Conservation (phyloP, 2,113 vertebrate genomes). For the Malurus elegans region DNA sequence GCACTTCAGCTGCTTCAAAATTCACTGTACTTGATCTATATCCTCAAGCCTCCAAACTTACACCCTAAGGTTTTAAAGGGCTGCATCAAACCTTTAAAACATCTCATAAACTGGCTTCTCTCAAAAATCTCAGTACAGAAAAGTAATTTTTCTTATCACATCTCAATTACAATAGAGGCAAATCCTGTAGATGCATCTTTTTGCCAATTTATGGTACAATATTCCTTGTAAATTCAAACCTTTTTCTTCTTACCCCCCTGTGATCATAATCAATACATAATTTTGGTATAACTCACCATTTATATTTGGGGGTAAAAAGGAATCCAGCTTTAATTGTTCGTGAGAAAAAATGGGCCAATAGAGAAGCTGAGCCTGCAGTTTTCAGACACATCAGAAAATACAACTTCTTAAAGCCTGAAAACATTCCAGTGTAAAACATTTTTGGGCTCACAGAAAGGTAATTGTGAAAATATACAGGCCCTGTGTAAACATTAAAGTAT, state of each 20-base stretch:
- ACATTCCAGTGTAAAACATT: neutral
- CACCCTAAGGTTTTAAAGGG: neutral
- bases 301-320: neutral
- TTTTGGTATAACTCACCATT: neutral
- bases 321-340: neutral
- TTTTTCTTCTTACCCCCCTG: neutral
- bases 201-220: neutral
- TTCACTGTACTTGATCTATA: neutral
- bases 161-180: neutral
- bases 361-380: conserved; percentile 12
- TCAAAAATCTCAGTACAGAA: neutral
- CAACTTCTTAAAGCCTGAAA: neutral
- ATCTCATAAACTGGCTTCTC: neutral
- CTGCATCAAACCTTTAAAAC: neutral
- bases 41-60: neutral
- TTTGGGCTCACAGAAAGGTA: conserved; percentile 3
- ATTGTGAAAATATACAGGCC: conserved; percentile 18
- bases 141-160: neutral
- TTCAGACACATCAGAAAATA: neutral
- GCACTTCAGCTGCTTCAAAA: neutral
- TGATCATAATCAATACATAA: neutral
- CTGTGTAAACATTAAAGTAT: conserved; percentile 24
- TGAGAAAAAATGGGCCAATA: neutral
- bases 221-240: neutral
- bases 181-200: neutral